A percentile compares a stretch with the other conserved stretches of the same genome.
Evolutionary conservation across 2,888 invertebrate species (phyloP).

Genomic region (Drosophila buzzatii): DNA sequence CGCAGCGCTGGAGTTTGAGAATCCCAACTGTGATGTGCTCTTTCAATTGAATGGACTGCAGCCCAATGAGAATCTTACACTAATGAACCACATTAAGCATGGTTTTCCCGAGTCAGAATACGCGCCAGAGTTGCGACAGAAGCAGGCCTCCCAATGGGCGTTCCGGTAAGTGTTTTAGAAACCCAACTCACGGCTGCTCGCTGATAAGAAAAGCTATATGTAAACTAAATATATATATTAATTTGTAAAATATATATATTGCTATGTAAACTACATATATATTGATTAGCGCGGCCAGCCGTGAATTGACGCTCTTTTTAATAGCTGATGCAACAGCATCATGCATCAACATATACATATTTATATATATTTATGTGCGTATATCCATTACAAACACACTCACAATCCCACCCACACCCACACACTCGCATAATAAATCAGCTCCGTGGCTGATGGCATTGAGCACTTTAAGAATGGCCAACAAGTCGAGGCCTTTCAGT

Average conservation of each 20-base stretch:
- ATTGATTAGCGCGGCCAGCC: constrained; percentile 20
- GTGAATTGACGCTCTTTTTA: constrained; percentile 8
- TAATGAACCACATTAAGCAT: constrained; percentile 86
- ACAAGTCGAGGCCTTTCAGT: constrained; percentile 97
- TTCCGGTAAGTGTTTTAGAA: constrained; percentile 87
- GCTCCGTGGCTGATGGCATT: constrained; percentile 96
- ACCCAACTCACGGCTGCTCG: constrained; percentile 28
- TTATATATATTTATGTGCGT: constrained; percentile 35
- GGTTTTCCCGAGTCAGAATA: constrained; percentile 93
- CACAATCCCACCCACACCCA: constrained; percentile 3
- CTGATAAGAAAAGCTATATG: constrained; percentile 16
- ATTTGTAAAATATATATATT: neutral
- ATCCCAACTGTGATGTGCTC: constrained; percentile 94
- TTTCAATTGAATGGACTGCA: constrained; percentile 89
- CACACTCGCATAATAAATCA: constrained; percentile 43
- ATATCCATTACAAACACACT: constrained; percentile 30
- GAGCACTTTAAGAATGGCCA: constrained; percentile 96
- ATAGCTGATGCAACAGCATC: neutral
- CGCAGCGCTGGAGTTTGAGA: constrained; percentile 94
- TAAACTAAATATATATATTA: neutral
- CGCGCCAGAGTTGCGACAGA: constrained; percentile 93
- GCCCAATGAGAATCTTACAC: constrained; percentile 79
- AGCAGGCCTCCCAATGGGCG: constrained; percentile 97
- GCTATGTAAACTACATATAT: neutral
- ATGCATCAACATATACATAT: neutral